Base-by-base conservation (phyloP, 2,888 invertebrate genomes). In the Resseliella maxima region DNA sequence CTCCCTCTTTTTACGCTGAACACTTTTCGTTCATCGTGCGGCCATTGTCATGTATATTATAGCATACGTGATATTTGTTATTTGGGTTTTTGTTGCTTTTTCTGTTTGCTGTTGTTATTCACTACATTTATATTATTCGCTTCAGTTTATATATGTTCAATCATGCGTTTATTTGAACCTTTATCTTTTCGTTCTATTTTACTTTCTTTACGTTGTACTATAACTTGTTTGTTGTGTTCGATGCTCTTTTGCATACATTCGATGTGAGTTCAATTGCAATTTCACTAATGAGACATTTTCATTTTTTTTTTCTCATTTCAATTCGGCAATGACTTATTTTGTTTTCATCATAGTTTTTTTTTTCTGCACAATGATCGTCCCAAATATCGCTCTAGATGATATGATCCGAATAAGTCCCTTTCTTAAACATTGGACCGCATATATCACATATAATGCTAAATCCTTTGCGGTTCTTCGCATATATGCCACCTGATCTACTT, bases 111-210 rank as follows among this genome's bases (percentile, higher is more conserved):
- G 41, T 41, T 41, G 41, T 41, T 41, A 41, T 41, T 41, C 46
- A 50, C 18, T 50, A 50, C 46, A 18, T 50, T 50, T 8, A 18
- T 50, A 15, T 50, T 6, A 41, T 41, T 41, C 41, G 41, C 6
- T 41, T 41, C 41, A 12, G 46, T 27, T 72, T 72, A 31, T 72
- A 35, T 72, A 72, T 72, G 72, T 72, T 72, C 72, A 72, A 72
- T 72, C 27, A 72, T 72, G 31, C 31, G 72, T 27, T 72, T 72
- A 15, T 31, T 31, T 72, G 31, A 24, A 24, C 27, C 27, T 24
- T 59, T 59, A 59, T 59, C 59, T 59, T 15, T 59, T 72, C 31
- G 72, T 72, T 35, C 31, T 31, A 72, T 59, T 24, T 72, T 72
- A 31, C 31, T 72, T 72, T 31, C 6, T 5, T 15, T 72, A 1